Percentiles rank a stretch among this genome's conserved stretches.
Conservation (phyloP, 2,888 invertebrate species). For the Papilio elwesi region DNA sequence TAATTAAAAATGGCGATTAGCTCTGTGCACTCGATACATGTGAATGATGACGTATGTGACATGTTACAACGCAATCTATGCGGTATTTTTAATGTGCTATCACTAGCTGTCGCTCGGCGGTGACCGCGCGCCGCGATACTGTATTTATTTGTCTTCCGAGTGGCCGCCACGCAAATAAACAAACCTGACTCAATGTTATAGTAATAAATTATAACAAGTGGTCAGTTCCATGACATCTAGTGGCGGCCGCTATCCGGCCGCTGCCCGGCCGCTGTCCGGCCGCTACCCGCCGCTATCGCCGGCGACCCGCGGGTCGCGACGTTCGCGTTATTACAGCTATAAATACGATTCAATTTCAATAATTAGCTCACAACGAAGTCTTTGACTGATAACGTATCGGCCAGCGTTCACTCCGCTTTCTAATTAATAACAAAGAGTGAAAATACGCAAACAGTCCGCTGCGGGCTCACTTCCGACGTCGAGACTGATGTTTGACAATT, state of each 20-base stretch:
- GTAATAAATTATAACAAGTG: slow-evolving; percentile 64
- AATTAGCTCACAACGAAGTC: slow-evolving; percentile 77
- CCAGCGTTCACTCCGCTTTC: slow-evolving; percentile 55
- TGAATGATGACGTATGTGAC: slow-evolving; percentile 73
- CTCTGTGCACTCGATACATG: slow-evolving; percentile 67
- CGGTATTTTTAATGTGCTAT: slow-evolving; percentile 62
- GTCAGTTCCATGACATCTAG: slow-evolving; percentile 75
- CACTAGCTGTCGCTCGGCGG: slow-evolving; percentile 57
- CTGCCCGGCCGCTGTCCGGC: slow-evolving; percentile 37
- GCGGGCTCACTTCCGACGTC: slow-evolving; percentile 72
- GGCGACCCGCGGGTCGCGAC: slow-evolving; percentile 64
- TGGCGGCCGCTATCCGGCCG: slow-evolving; percentile 58
- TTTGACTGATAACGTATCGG: slow-evolving; percentile 77
- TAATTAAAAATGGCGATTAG: slow-evolving; percentile 79
- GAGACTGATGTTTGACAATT: slow-evolving; percentile 55
- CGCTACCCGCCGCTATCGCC: slow-evolving; percentile 54
- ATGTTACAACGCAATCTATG: slow-evolving; percentile 67
- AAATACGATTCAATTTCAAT: slow-evolving; percentile 81
- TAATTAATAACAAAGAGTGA: slow-evolving; percentile 57
- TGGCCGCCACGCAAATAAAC: slow-evolving; percentile 43
- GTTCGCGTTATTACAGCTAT: slow-evolving; percentile 69
- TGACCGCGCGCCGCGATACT: slow-evolving; percentile 57
- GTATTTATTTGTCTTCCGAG: slow-evolving; percentile 45
- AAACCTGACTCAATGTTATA: slow-evolving; percentile 57
- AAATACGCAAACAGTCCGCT: slow-evolving; percentile 64